A percentile compares a stretch with the other conserved stretches of the same genome.
Conservation (phyloP, 2,888 invertebrate species). For the Polymixis lichenea region DNA sequence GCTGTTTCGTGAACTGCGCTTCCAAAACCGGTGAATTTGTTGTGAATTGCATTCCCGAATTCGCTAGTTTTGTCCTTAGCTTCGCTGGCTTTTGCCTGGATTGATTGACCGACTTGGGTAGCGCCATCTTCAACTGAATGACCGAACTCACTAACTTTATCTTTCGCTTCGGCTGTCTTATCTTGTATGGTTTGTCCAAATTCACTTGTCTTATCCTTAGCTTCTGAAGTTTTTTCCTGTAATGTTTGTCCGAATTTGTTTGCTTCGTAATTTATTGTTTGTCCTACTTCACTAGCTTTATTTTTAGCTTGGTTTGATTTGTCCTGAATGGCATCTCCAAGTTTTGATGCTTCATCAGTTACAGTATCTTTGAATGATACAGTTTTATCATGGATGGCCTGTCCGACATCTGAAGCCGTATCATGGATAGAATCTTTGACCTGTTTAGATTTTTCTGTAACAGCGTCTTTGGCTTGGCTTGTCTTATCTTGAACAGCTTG, state of each 20-base stretch:
- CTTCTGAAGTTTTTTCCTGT: constrained; percentile 56
- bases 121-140: constrained; percentile 57
- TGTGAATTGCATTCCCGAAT: constrained; percentile 58
- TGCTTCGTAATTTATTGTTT: constrained; percentile 59
- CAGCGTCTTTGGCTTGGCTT: constrained; percentile 66
- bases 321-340: constrained; percentile 67
- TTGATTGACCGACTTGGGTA: constrained; percentile 54
- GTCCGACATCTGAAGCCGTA: constrained; percentile 70
- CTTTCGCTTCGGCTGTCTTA: constrained; percentile 40
- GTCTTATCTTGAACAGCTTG: constrained; percentile 69
- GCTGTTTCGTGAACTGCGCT: constrained; percentile 65
- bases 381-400: constrained; percentile 68
- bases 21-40: constrained; percentile 64
- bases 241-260: constrained; percentile 60
- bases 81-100: constrained; percentile 66
- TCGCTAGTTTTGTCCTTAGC: constrained; percentile 60
- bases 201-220: constrained; percentile 55
- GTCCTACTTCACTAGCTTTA: constrained; percentile 59
- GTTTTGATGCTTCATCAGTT: constrained; percentile 63
- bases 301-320: constrained; percentile 62
- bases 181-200: constrained; percentile 53
- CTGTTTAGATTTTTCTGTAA: constrained; percentile 70
- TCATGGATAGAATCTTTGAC: constrained; percentile 68
- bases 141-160: constrained; percentile 57
- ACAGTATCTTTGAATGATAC: constrained; percentile 63